phyloP scores from a whole-genome alignment of 2,888 invertebrate genomes.

The Amiota minor region DNA sequence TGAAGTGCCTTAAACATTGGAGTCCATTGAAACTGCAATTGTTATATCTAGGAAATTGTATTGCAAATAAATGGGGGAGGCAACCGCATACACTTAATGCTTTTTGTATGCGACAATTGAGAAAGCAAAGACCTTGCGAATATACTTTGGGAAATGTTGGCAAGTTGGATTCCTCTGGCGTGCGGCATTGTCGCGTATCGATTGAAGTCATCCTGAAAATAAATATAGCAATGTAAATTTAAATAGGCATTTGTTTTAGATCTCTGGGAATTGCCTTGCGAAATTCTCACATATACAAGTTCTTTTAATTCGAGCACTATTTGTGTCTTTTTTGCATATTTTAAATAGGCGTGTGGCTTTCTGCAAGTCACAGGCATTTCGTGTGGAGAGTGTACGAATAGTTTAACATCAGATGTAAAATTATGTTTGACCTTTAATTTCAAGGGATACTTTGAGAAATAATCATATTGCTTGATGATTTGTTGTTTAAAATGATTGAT shows the following conservation, averaged over 20 bases:
- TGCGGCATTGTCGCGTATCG: conserved; percentile 32
- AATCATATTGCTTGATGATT: conserved; percentile 11
- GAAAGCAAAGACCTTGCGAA: conserved; percentile 39
- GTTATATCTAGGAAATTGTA: not conserved
- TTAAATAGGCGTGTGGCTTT: conserved; percentile 14
- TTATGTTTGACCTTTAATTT: conserved; percentile 23
- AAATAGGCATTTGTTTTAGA: not conserved
- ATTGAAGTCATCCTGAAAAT: not conserved
- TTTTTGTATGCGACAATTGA: conserved; percentile 35
- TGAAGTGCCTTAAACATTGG: conserved; percentile 29
- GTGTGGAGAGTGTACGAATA: conserved; percentile 36
- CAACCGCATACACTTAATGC: conserved; percentile 34
- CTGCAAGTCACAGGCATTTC: conserved; percentile 39
- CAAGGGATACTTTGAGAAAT: conserved; percentile 7
- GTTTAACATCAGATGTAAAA: conserved; percentile 25
- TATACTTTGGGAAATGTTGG: conserved; percentile 32
- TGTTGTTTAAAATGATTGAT: not conserved
- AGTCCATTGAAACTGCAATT: conserved; percentile 33
- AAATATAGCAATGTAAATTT: not conserved
- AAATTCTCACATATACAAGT: not conserved
- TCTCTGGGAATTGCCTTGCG: not conserved
- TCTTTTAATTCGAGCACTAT: not conserved
- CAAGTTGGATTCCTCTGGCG: conserved; percentile 25
- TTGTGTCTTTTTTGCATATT: not conserved
- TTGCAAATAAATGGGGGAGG: conserved; percentile 39